Evolutionary conservation across 2,888 invertebrate species (phyloP), one percentile per base, ranked within the genome.

Genomic region (Caenorhabditis sulstoni): DNA sequence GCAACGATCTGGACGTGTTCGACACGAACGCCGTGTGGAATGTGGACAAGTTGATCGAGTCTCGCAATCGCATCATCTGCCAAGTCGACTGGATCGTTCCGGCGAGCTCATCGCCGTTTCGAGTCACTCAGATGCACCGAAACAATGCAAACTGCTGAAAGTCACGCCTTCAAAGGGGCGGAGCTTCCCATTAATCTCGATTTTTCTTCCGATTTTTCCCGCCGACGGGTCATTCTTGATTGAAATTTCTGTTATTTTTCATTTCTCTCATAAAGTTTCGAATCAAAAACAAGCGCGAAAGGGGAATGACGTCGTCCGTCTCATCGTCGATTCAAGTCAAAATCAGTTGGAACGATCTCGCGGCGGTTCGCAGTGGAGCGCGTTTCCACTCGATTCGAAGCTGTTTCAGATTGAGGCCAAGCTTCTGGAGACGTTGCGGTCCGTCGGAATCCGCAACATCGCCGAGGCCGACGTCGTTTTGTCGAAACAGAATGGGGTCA

Each of bases 61-160:
- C 83, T 1, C 41, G 83, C 41, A 75, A 73, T 52, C 62, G 57
- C 57, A 76, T 83, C 23, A 76, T 83, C 45, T 83, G 83, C 53
- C 76, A 81, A 73, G 79, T 67, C 12, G 81, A 83, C 53, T 83
- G 83, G 83, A 81, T 83, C 41, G 59, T 83, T 39, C 83, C 83
- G 1, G 80, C 81, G 11, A 80, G 80, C 64, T 71, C 81, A 0
- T 67, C 80, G 0, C 80, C 83, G 1, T 83, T 83, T 41, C 78
- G 73, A 49, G 80, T 83, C n/a, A 76, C 80, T 7, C 47, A 74
- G 20, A 14, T 70, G 29, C 65, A 73, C 29, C 45, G 78, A 11
- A 50, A 3, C 12, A 73, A 62, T 45, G 78, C 78, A 0, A 67
- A 62, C 44, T 78, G 78, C 55, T 71, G 45, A 61, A 16, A 35